phyloP scores from a whole-genome alignment of 2,888 invertebrate species.

The Rhagonycha lutea region DNA sequence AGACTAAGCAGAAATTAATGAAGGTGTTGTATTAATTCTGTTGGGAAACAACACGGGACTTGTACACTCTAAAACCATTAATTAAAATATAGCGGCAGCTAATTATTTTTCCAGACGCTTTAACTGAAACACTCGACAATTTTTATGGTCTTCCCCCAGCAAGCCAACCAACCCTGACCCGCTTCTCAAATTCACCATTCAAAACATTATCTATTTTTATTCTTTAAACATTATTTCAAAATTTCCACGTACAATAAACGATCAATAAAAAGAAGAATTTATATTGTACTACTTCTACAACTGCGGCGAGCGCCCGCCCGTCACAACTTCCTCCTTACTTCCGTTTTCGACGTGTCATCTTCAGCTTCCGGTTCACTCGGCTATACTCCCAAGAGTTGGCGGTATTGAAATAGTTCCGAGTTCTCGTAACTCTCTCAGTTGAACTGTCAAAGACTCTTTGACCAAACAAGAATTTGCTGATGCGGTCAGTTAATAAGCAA shows the following conservation, averaged over 20 bases:
- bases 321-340: constrained; percentile 16
- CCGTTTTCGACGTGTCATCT: constrained; percentile 22
- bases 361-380: constrained; percentile 17
- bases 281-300: background rate
- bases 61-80: constrained; percentile 18
- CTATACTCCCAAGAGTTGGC: constrained; percentile 5
- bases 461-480: constrained; percentile 19
- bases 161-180: background rate
- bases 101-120: constrained; percentile 33
- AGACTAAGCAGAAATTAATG: constrained; percentile 33
- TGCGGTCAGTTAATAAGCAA: constrained; percentile 26
- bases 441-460: constrained; percentile 28
- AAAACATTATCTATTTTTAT: background rate
- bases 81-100: constrained; percentile 30
- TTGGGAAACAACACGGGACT: constrained; percentile 25
- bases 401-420: constrained; percentile 34
- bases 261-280: background rate
- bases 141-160: background rate
- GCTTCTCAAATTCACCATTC: background rate
- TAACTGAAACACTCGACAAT: constrained; percentile 20
- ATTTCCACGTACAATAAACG: background rate
- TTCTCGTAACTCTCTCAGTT: constrained; percentile 29
- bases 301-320: background rate
- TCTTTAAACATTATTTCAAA: background rate
- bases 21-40: constrained; percentile 31